phyloP scores from a whole-genome alignment of 1,140 invertebrate genomes.

The Cherax quadricarinatus region DNA sequence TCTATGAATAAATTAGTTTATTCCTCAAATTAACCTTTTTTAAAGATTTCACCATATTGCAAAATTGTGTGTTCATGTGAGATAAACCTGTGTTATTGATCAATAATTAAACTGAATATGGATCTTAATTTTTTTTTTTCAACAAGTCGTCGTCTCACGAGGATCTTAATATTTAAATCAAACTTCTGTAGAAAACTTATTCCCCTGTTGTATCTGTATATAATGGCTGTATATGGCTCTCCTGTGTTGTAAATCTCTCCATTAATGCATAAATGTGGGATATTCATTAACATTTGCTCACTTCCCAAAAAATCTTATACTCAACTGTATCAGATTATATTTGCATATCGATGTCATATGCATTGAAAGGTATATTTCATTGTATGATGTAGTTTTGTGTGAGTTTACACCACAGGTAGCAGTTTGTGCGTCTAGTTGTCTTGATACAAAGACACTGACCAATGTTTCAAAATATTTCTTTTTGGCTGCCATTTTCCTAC shows the following conservation, averaged over 20 bases:
- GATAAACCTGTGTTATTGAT: too few relatives aligned
- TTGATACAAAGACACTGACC: neutral
- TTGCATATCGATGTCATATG: neutral
- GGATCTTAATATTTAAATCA: neutral
- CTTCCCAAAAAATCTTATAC: neutral
- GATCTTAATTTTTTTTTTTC: neutral
- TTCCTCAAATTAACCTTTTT: neutral
- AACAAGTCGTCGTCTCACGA: too few relatives aligned
- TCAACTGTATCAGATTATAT: neutral
- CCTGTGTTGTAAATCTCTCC: constrained; percentile 22
- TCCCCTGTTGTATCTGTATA: constrained; percentile 37
- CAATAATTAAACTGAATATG: neutral
- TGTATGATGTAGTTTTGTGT: neutral
- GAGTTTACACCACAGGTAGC: neutral
- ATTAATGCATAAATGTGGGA: neutral
- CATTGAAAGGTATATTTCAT: neutral
- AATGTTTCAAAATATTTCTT: neutral
- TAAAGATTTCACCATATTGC: neutral
- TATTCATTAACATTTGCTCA: constrained; percentile 7
- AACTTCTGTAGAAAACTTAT: neutral
- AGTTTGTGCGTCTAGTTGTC: neutral
- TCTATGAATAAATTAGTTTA: neutral
- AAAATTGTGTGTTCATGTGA: neutral
- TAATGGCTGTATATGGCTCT: constrained; percentile 21
- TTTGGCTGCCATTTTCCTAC: neutral